Base-by-base conservation (phyloP, 1,140 invertebrate species). In the Cherax destructor region DNA sequence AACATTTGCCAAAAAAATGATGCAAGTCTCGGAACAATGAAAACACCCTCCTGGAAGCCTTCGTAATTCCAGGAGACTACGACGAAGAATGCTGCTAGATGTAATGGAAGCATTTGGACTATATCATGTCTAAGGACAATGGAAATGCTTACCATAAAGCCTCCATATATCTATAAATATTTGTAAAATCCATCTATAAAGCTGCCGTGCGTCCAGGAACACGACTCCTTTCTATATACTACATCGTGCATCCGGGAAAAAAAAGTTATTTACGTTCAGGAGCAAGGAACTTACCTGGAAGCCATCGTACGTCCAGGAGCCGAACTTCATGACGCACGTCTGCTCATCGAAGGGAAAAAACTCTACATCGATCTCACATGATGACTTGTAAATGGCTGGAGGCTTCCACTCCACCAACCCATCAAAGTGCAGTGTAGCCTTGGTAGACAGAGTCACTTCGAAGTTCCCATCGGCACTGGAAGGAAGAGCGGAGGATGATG, bases 291-390 rank as follows among this genome's bases (percentile, higher is more conserved):
- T 18, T 83, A 91, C 88, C 88, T 91, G 88, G 59, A 84, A 84
- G 2, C 88, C 88, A 30, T 91, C 88, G 59, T 91, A 91, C 41
- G 88, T 91, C 88, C 88, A 91, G 21, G 88, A 91, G 6, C 88
- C 88, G 30, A 91, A 91, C 88, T 91, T 91, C 88, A 91, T 91
- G 74, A 91, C 88, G 30, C 88, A 91, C 5, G 88, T 91, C 77
- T 91, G 88, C 74, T 91, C 88, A 59, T 91, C 88, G 59, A 91
- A 91, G 61, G 88, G 88, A 18, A 91, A 91, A 74, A 91, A 91
- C 83, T 91, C 88, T 18, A 91, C 88, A 65, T 91, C 88, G 56
- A 91, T 91, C 80, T 91, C 88, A 41, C 30, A 41, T 41, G 88
- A 91, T 1, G 88, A 91, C 83, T 91, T 91, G 88, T 91, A 91